phyloP scores from a whole-genome alignment of 2,797 vertebrate species.

The Odontamblyopus rebecca region DNA sequence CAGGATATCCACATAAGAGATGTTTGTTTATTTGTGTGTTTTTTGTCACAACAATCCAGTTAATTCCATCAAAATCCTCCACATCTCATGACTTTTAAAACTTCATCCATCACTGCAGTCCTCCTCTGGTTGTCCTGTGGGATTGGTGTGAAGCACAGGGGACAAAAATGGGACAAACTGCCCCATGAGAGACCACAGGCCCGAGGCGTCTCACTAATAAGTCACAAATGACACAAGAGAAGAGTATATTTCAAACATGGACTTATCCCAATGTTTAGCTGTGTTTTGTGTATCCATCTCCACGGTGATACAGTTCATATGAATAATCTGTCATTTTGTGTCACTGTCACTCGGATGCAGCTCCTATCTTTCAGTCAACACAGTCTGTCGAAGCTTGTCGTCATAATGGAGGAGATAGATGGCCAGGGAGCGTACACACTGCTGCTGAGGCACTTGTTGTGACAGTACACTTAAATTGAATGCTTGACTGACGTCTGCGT shows the following conservation, averaged over 20 bases:
- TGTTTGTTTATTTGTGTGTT: no score
- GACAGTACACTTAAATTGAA: constrained; percentile 21
- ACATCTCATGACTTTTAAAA: constrained; percentile 2
- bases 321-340: constrained; percentile 39
- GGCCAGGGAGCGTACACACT: constrained; percentile 17
- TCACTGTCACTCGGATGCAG: constrained; percentile 33
- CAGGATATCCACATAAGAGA: no score
- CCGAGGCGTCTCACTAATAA: constrained; percentile 9
- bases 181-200: constrained; percentile 17
- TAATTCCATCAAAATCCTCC: background rate
- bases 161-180: constrained; percentile 50
- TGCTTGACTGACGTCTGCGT: background rate
- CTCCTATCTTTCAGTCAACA: constrained; percentile 39
- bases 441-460: constrained; percentile 12
- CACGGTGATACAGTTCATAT: constrained; percentile 20
- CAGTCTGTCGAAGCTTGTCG: constrained; percentile 45
- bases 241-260: constrained; percentile 6
- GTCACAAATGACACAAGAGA: background rate
- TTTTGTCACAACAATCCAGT: background rate
- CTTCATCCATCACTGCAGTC: constrained; percentile 46
- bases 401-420: constrained; percentile 30
- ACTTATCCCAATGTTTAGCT: constrained; percentile 14
- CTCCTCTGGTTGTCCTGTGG: constrained; percentile 19
- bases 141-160: constrained; percentile 30
- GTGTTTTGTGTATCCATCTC: constrained; percentile 29